Evolutionary conservation across 2,113 vertebrate genomes (phyloP).

Genomic region (Pterocles burchelli): DNA sequence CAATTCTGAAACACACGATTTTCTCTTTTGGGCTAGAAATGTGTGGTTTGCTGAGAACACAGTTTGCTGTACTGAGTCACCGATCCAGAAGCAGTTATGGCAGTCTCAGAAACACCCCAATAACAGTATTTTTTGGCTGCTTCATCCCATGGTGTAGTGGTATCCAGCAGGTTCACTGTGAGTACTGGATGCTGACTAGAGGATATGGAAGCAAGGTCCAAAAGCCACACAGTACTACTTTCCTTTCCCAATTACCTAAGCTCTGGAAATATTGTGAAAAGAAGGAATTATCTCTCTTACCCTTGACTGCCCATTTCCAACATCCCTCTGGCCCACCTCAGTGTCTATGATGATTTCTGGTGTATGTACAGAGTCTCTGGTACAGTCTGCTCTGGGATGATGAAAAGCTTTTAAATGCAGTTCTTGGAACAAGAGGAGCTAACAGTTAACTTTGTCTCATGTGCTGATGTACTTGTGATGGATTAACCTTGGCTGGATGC

Average conservation of each 20-base stretch:
- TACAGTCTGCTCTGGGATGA: not conserved
- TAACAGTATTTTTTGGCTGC: not conserved
- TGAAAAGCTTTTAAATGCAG: not conserved
- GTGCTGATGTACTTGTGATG: too few relatives aligned
- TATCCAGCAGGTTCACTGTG: not conserved
- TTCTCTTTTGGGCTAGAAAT: not conserved
- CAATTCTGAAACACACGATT: not conserved
- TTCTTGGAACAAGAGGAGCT: not conserved
- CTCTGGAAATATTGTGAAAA: not conserved
- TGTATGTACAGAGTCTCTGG: not conserved
- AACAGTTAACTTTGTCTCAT: not conserved
- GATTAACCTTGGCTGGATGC: too few relatives aligned
- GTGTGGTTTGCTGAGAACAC: not conserved
- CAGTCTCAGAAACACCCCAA: not conserved
- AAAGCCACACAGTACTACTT: not conserved
- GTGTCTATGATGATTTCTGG: not conserved
- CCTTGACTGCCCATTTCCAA: not conserved
- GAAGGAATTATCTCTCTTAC: not conserved
- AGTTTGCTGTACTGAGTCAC: not conserved
- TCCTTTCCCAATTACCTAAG: not conserved
- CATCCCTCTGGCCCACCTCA: not conserved
- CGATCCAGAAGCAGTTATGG: not conserved
- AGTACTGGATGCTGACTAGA: not conserved
- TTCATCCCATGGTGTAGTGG: not conserved
- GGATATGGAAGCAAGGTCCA: not conserved